Base-by-base conservation (phyloP, 2,113 vertebrate genomes). In the Notothenia coriiceps region DNA sequence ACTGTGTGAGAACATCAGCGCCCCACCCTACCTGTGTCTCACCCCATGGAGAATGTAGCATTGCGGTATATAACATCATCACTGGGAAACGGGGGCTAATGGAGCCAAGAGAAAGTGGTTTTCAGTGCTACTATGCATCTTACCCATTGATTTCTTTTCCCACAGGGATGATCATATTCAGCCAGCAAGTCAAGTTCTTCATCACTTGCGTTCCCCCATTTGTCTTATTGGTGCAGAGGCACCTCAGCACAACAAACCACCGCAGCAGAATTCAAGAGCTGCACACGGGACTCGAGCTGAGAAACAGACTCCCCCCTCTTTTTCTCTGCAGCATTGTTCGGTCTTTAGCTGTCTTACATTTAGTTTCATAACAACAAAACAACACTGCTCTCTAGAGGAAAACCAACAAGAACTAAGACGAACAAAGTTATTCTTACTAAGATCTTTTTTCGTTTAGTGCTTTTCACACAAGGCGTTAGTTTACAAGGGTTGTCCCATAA, bases 191-290 rank as follows among this genome's bases (percentile, higher is more conserved):
- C 52, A 47, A 61, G 74, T 69, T 73, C 70, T 9, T 61, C 55
- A 49, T 69, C 29, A 55, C 43, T 60, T 22, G 20, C 74, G 18
- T 55, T 69, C 66, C 61, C 65, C 74, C 67, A 76, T 86, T 60
- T 79, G 66, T 84, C 71, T 74, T 60, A 78, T 59, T 55, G 77
- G 79, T 76, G 89, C 85, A 80, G 79, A 76, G 73, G 62, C 81
- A 85, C 79, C 77, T 85, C 86, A 78, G 72, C 84, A 83, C 59
- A 83, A 70, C 81, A 83, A 85, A 79, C 80, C 56, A 67, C 77
- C 10, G 29, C 73, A 83, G 62, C 68, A 60, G 15, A 2, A 67
- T 60, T 60, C 18, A 11, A 54, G 15, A 78, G 82, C 17, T 10
- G 13, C 69, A 69, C 66, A 6, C 49, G 65, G 68, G 70, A 77